These are phyloP conservation scores for Gambusia holbrooki DNA, from an alignment of 2,113 vertebrate species.

Conservation along the genomic window DNA sequence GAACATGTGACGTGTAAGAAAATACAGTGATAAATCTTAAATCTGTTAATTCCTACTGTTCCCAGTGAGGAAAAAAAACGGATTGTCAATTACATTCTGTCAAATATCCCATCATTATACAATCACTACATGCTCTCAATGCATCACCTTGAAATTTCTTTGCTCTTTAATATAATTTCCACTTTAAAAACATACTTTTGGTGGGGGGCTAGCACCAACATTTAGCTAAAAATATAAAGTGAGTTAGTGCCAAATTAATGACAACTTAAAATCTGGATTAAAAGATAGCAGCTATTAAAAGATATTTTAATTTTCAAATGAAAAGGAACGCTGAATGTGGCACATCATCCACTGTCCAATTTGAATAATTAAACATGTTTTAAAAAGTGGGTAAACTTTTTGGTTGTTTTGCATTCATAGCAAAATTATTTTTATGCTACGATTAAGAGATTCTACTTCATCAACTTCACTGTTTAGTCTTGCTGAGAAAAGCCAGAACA, in stretches of 20 bases:
- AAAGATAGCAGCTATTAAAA: not conserved
- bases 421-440: not conserved
- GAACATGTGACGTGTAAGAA: slow-evolving; percentile 57
- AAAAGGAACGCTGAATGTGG: no score
- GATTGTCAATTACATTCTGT: slow-evolving; percentile 67
- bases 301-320: not conserved
- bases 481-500: slow-evolving; percentile 18
- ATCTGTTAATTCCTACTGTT: slow-evolving; percentile 35
- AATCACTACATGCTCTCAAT: slow-evolving; percentile 20
- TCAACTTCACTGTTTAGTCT: slow-evolving; percentile 33
- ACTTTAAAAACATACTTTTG: slow-evolving; percentile 6
- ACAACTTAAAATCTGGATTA: not conserved
- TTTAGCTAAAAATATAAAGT: not conserved
- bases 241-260: not conserved
- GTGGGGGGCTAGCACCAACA: no score
- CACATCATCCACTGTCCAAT: not conserved
- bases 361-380: slow-evolving; percentile 3
- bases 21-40: slow-evolving; percentile 62
- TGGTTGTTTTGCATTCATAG: not conserved
- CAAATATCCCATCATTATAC: slow-evolving; percentile 27
- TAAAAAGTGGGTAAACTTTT: slow-evolving; percentile 26
- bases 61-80: slow-evolving; percentile 33
- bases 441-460: slow-evolving; percentile 1
- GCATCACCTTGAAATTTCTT: not conserved
- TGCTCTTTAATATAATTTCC: not conserved